Percentiles rank a stretch among this genome's conserved stretches.
Conservation (phyloP, 2,888 invertebrate genomes). For the Campoletis raptor region DNA sequence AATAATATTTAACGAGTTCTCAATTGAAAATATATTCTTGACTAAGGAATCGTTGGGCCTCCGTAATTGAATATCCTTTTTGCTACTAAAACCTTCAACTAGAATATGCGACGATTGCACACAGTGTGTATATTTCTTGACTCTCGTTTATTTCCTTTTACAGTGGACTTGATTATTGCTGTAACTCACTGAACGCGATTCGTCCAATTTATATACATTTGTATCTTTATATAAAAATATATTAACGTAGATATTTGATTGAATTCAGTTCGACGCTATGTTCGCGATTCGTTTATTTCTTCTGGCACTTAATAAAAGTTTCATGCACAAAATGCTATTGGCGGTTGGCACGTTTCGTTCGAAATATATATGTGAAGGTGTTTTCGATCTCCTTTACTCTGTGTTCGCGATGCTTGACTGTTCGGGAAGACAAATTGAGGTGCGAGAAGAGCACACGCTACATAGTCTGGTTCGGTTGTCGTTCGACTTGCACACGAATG, state of each 20-base stretch:
- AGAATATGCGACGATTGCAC: slow-evolving; percentile 24
- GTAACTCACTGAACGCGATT: slow-evolving; percentile 37
- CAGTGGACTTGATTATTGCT: slow-evolving; percentile 61
- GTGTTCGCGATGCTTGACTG: slow-evolving; percentile 32
- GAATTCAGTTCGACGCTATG: slow-evolving; percentile 65
- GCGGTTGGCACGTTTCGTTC: slow-evolving; percentile 67
- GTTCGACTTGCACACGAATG: slow-evolving; percentile 50
- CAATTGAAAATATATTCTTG: slow-evolving; percentile 28
- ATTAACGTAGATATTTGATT: slow-evolving; percentile 19
- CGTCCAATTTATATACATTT: slow-evolving; percentile 47
- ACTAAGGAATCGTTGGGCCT: slow-evolving; percentile 8
- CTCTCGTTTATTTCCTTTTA: slow-evolving; percentile 73
- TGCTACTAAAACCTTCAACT: slow-evolving; percentile 23
- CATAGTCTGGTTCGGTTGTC: slow-evolving; percentile 51
- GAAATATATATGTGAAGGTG: slow-evolving; percentile 32
- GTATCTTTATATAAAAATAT: background rate
- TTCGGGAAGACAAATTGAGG: slow-evolving; percentile 72
- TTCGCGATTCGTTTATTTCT: slow-evolving; percentile 38
- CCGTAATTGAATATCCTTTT: slow-evolving; percentile 21
- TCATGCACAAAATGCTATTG: slow-evolving; percentile 72
- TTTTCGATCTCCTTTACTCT: slow-evolving; percentile 48
- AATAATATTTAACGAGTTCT: slow-evolving; percentile 15
- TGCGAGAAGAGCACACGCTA: slow-evolving; percentile 56
- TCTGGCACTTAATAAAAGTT: slow-evolving; percentile 73
- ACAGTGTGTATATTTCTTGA: slow-evolving; percentile 44